These are phyloP conservation scores for Heteromyza rotundicornis DNA, from an alignment of 2,888 invertebrate genomes.

Conservation along the genomic window DNA sequence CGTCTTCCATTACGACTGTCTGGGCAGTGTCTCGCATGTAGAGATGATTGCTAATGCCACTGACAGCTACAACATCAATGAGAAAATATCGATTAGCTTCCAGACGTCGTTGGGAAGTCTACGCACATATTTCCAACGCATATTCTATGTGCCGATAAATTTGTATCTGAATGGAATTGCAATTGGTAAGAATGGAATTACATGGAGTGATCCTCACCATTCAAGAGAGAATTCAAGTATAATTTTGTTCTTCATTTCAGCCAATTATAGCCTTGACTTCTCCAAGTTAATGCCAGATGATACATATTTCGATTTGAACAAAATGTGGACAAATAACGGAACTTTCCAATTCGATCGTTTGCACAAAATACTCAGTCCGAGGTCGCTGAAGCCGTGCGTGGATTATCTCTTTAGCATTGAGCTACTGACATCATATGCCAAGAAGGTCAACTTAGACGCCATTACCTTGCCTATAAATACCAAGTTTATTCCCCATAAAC, in stretches of 20 bases:
- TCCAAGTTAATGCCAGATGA: conserved; percentile 42
- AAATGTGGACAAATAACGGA: conserved; percentile 31
- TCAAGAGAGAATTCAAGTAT: no score
- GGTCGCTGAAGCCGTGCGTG: conserved; percentile 43
- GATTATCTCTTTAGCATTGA: conserved; percentile 47
- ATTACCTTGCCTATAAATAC: no score
- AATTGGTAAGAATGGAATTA: conserved; percentile 60
- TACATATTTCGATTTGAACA: conserved; percentile 34
- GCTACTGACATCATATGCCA: conserved; percentile 25
- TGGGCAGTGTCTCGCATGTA: conserved; percentile 53
- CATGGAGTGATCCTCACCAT: no score
- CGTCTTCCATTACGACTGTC: conserved; percentile 50
- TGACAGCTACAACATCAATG: conserved; percentile 58
- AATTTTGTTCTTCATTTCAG: conserved; percentile 30
- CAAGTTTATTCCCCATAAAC: no score
- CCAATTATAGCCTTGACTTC: conserved; percentile 49
- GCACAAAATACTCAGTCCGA: conserved; percentile 33
- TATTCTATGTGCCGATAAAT: conserved; percentile 63
- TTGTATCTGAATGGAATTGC: conserved; percentile 59
- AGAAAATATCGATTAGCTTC: conserved; percentile 63
- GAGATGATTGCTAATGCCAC: conserved; percentile 46
- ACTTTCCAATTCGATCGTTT: conserved; percentile 42
- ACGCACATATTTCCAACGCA: conserved; percentile 61
- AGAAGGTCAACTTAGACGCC: conserved; percentile 18
- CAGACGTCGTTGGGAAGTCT: conserved; percentile 62